Percentiles rank a stretch among this genome's conserved stretches.
These are phyloP conservation scores for Neogale vison DNA, from an alignment of 2,113 vertebrate species.

Conservation along the genomic window DNA sequence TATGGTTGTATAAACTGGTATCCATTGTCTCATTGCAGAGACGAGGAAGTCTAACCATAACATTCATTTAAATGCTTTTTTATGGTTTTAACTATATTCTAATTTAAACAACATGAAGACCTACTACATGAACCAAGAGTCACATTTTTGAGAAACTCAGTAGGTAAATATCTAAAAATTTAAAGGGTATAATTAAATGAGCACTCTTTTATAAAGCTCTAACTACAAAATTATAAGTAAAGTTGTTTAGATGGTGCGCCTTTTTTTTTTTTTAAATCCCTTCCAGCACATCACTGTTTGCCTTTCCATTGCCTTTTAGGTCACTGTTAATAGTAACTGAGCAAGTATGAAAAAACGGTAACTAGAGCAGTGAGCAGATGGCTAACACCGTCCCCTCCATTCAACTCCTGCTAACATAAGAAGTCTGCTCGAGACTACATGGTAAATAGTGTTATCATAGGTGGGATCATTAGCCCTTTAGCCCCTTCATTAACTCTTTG, in stretches of 20 bases:
- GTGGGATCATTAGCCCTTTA: slow-evolving; percentile 70
- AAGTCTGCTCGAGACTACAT: slow-evolving; percentile 56
- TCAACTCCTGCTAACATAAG: slow-evolving; percentile 31
- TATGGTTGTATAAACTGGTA: no score
- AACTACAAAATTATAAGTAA: background rate
- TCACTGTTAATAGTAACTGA: slow-evolving; percentile 20
- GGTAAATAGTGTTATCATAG: slow-evolving; percentile 70
- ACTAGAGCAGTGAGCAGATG: slow-evolving; percentile 59
- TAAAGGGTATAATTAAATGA: background rate
- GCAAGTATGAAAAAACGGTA: slow-evolving; percentile 44
- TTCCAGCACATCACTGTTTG: background rate
- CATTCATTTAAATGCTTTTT: background rate
- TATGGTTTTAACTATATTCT: background rate
- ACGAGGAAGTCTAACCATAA: background rate
- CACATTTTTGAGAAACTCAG: background rate
- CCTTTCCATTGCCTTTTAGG: slow-evolving; percentile 44
- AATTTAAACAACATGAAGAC: background rate
- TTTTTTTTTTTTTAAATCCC: background rate
- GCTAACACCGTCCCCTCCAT: slow-evolving; percentile 52
- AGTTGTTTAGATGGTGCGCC: background rate
- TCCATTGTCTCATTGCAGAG: background rate
- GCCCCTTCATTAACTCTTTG: slow-evolving; percentile 77
- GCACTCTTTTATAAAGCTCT: background rate
- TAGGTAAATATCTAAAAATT: background rate
- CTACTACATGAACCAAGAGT: background rate